Evolutionary conservation across 30 jellyfish, hydroid and myxozoan genomes (phyloP).

Genomic region (Sanderia malayensis): DNA sequence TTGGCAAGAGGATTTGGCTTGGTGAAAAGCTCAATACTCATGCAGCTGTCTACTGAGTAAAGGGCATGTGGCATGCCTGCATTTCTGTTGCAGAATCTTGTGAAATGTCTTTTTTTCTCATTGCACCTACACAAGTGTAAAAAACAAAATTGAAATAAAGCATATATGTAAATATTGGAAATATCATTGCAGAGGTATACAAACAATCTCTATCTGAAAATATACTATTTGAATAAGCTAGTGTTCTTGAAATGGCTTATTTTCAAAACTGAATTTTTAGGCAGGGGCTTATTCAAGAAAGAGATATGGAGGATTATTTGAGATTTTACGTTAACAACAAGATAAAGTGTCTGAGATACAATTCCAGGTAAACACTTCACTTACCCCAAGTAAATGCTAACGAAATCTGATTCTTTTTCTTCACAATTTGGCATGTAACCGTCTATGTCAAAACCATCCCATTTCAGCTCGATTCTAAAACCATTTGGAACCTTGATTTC

Average conservation of each 20-base stretch:
- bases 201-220: too few species aligned
- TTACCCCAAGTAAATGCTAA: constrained; percentile 41
- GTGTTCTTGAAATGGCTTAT: too few species aligned
- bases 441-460: constrained; percentile 52
- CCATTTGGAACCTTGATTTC: constrained; percentile 25
- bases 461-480: constrained; percentile 24
- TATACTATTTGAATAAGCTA: too few species aligned
- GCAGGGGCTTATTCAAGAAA: too few species aligned
- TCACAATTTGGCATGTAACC: constrained; percentile 63
- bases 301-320: too few species aligned
- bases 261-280: too few species aligned
- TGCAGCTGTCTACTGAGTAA: constrained; percentile 45
- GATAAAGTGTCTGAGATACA: too few species aligned
- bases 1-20: constrained; percentile 11
- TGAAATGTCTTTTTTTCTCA: neutral
- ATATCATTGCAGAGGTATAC: too few species aligned
- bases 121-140: constrained; percentile 20
- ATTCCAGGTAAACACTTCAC: too few species aligned
- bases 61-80: constrained; percentile 47
- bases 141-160: neutral
- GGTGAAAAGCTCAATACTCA: constrained; percentile 19
- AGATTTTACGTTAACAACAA: too few species aligned
- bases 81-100: constrained; percentile 40
- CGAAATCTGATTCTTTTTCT: constrained; percentile 24
- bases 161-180: too few species aligned